Percentiles rank a stretch among this genome's conserved stretches.
These are phyloP conservation scores for Ictalurus furcatus DNA, from an alignment of 2,113 vertebrate species.

Conservation along the genomic window DNA sequence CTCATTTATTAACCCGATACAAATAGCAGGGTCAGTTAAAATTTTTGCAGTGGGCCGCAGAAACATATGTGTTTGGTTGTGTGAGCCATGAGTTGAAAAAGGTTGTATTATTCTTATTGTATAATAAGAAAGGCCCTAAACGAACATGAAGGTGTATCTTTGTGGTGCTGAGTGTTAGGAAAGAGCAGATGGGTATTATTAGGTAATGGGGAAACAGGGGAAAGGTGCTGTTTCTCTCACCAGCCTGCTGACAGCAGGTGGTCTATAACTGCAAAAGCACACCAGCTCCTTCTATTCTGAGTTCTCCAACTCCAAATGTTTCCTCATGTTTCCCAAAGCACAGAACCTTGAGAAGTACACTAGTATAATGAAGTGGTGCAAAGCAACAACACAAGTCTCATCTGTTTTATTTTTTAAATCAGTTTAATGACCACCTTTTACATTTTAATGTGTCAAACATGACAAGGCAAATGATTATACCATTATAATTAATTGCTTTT, in stretches of 20 bases:
- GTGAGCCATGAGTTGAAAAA: no score
- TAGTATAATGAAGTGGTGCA: neutral
- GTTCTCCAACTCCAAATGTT: conserved; percentile 28
- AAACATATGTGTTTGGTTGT: no score
- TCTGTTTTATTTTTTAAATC: conserved; percentile 12
- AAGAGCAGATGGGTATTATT: conserved; percentile 54
- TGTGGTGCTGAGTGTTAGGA: conserved; percentile 32
- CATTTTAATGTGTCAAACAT: conserved; percentile 16
- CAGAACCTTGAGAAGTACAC: neutral
- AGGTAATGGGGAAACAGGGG: conserved; percentile 43
- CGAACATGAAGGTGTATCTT: neutral
- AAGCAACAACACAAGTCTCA: neutral
- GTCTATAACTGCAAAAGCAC: conserved; percentile 45
- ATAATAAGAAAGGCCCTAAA: neutral
- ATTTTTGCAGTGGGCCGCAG: no score
- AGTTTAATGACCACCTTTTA: conserved; percentile 25
- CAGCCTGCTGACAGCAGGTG: conserved; percentile 54
- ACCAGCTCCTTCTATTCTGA: conserved; percentile 36
- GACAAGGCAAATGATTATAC: conserved; percentile 16
- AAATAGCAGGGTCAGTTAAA: no score
- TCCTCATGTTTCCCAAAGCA: neutral
- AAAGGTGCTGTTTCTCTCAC: conserved; percentile 40
- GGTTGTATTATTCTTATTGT: neutral
- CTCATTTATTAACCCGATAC: no score
- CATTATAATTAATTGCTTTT: conserved; percentile 11